Evolutionary conservation across 2,797 vertebrate genomes (phyloP), one percentile per base, ranked within the genome.

Genomic region (Heliangelus exortis): DNA sequence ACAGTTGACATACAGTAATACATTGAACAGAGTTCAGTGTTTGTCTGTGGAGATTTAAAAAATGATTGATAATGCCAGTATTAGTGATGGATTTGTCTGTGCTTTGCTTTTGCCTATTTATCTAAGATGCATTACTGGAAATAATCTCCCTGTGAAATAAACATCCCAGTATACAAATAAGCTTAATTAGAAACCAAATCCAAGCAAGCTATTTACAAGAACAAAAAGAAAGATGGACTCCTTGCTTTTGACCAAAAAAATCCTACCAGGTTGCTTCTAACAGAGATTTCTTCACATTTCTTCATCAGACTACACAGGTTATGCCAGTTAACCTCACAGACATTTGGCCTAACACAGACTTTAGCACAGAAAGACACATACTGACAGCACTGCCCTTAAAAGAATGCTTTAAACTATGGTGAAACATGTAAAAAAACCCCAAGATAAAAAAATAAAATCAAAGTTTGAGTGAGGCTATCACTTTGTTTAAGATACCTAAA

Each of bases 1-100:
- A 90, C 73, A 92, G 73, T 17, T 88, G 93, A 91, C 88, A 84
- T n/a, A 34, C 14, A 73, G 48, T 66, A 92, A 50, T 59, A 53
- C 54, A 63, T 1, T 48, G 63, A 90, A 71, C 39, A 84, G 85
- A 93, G 58, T 66, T 62, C 84, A 91, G 83, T 73, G 62, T 48
- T 89, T 66, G 58, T 80, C 87, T 89, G 66, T 18, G 16, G 78
- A 89, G 87, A 90, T 84, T 67, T 14, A 36, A 90, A 66, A 50
- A 76, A 68, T 86, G 63, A 88, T 43, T 81, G 82, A 89, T 89
- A 81, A 78, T 13, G 19, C 21, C 26, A 65, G 57, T 91, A 94
- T 65, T 84, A 51, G 69, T n/a, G 76, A 89, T 78, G 48, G 66
- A 79, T 95, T 91, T 87, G 39, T 39, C 62, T 73, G 50, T n/a